Evolutionary conservation across 2,888 invertebrate genomes (phyloP).

Genomic region (Fragum sueziense): DNA sequence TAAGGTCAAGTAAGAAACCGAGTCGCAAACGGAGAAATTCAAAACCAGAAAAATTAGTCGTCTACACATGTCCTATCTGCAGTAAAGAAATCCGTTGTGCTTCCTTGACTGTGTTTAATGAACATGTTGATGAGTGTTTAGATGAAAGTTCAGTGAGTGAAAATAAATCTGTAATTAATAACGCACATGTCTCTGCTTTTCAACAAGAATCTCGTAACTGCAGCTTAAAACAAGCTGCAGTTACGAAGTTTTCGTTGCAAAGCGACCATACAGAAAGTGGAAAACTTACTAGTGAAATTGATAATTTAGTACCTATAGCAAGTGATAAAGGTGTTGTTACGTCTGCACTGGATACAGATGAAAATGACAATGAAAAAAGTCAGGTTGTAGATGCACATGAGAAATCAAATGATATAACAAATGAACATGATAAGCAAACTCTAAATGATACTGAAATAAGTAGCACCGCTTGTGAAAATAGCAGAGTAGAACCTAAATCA

Average conservation of each 20-base stretch:
- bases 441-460: not conserved
- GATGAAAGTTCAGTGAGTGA: constrained; percentile 15
- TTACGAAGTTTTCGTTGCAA: no score
- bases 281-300: not conserved
- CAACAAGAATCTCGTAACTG: no score
- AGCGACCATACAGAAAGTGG: not conserved
- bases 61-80: constrained; percentile 71
- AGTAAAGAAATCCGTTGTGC: constrained; percentile 51
- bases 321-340: not conserved
- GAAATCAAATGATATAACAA: not conserved
- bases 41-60: constrained; percentile 1
- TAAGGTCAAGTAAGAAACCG: constrained; percentile 22
- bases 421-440: not conserved
- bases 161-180: not conserved
- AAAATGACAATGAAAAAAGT: not conserved
- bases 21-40: constrained; percentile 24
- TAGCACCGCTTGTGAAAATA: not conserved
- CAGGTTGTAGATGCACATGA: not conserved
- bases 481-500: not conserved
- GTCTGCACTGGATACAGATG: not conserved
- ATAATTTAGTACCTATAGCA: not conserved
- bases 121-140: constrained; percentile 72
- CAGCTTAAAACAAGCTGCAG: no score
- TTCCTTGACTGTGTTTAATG: constrained; percentile 66
- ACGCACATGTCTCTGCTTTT: no score